A percentile compares a stretch with the other conserved stretches of the same genome.
Evolutionary conservation across 2,888 invertebrate species (phyloP).

Genomic region (Melieria crassipennis): DNA sequence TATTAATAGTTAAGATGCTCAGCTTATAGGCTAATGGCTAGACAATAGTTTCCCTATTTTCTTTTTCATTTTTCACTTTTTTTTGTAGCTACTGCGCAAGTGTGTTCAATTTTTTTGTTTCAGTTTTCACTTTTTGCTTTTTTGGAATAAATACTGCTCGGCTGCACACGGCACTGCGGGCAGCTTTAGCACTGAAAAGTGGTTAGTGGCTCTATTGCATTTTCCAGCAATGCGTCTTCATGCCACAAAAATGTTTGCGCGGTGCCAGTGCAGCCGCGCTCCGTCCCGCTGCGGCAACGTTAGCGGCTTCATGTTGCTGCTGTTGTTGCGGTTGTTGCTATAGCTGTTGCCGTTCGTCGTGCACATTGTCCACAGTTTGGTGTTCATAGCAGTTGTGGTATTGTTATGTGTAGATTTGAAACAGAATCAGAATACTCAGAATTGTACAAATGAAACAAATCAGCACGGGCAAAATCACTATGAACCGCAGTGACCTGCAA

Average conservation of each 20-base stretch:
- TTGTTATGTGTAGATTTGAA: conserved; percentile 69
- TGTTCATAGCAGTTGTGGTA: conserved; percentile 42
- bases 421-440: conserved; percentile 77
- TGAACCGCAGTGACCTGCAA: conserved; percentile 74
- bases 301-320: neutral
- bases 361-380: conserved; percentile 25
- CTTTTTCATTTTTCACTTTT: conserved; percentile 6
- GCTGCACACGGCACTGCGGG: too few relatives aligned
- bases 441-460: conserved; percentile 80
- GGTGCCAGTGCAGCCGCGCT: too few relatives aligned
- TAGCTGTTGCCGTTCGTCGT: neutral
- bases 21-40: conserved; percentile 58
- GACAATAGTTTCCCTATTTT: conserved; percentile 60
- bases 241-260: too few relatives aligned
- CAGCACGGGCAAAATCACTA: conserved; percentile 77
- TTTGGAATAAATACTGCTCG: neutral
- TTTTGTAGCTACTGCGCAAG: neutral
- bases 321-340: conserved; percentile 15
- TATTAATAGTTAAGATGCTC: conserved; percentile 8
- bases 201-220: too few relatives aligned
- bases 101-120: neutral
- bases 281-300: too few relatives aligned
- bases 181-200: too few relatives aligned
- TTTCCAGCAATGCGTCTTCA: too few relatives aligned
- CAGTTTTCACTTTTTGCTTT: conserved; percentile 1